Evolutionary conservation across 2,113 vertebrate species (phyloP).

Genomic region (Prietella phreatophila): DNA sequence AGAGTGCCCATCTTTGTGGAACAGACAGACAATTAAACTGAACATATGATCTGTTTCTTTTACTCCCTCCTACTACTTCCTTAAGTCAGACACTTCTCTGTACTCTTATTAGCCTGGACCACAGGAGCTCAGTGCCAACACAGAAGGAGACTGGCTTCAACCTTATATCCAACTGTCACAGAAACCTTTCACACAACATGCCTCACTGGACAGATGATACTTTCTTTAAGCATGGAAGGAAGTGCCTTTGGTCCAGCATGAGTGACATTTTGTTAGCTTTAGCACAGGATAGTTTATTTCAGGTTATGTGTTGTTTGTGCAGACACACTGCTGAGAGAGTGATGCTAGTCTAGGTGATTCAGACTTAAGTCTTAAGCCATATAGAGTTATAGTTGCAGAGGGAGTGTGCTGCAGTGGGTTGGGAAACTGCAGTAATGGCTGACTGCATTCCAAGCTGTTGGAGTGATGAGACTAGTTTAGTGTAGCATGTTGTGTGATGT

Average conservation of each 20-base stretch:
- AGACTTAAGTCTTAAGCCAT: slow-evolving; percentile 14
- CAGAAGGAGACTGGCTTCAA: background rate
- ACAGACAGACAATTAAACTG: slow-evolving; percentile 64
- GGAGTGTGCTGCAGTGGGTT: slow-evolving; percentile 25
- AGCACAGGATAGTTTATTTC: slow-evolving; percentile 17
- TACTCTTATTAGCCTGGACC: slow-evolving; percentile 66
- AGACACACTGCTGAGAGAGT: slow-evolving; percentile 6
- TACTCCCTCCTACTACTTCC: slow-evolving; percentile 48
- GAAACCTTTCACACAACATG: background rate
- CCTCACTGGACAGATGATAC: background rate
- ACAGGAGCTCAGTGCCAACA: slow-evolving; percentile 62
- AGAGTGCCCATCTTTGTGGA: slow-evolving; percentile 53
- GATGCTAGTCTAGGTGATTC: slow-evolving; percentile 19
- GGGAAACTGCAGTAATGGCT: background rate
- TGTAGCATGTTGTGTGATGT: slow-evolving; percentile 25
- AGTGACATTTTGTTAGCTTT: slow-evolving; percentile 4
- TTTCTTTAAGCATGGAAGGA: background rate
- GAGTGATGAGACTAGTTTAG: slow-evolving; percentile 30
- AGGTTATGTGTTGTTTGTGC: slow-evolving; percentile 10
- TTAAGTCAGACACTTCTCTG: slow-evolving; percentile 49
- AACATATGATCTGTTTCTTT: slow-evolving; percentile 58
- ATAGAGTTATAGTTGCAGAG: slow-evolving; percentile 26
- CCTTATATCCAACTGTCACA: background rate
- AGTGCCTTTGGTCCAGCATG: background rate
- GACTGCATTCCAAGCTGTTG: slow-evolving; percentile 9